Conservation (phyloP, 2,888 invertebrate genomes). For the Latrodectus hesperus region DNA sequence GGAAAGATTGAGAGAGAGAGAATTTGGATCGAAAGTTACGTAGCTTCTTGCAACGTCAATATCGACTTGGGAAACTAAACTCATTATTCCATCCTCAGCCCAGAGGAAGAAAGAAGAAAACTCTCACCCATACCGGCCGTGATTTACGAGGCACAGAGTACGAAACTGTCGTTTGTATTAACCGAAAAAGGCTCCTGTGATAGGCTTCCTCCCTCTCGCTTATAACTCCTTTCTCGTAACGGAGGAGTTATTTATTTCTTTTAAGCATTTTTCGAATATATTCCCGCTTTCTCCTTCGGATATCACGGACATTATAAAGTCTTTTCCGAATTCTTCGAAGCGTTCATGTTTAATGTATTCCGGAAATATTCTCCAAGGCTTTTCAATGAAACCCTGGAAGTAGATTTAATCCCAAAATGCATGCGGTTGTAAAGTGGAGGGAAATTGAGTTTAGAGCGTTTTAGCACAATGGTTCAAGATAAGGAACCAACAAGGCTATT, state of each 20-base stretch:
- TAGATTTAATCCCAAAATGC: background rate
- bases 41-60: constrained; percentile 27
- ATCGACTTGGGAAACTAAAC: constrained; percentile 39
- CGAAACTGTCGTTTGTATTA: constrained; percentile 52
- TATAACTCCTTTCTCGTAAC: constrained; percentile 13
- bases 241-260: constrained; percentile 28
- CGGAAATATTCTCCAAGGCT: background rate
- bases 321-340: background rate
- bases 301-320: background rate
- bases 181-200: constrained; percentile 19
- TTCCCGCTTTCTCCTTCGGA: constrained; percentile 8
- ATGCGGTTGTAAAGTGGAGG: too few species aligned
- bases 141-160: constrained; percentile 35
- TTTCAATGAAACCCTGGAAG: background rate
- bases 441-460: too few species aligned
- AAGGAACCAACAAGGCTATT: too few species aligned
- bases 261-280: constrained; percentile 49
- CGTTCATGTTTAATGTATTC: constrained; percentile 3
- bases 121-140: constrained; percentile 38
- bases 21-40: constrained; percentile 2
- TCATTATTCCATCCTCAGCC: constrained; percentile 35
- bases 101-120: constrained; percentile 23
- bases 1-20: constrained; percentile 8
- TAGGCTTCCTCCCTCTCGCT: background rate
- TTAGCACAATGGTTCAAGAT: too few species aligned